Conservation (phyloP, 2,797 vertebrate species). For the Periparus ater region DNA sequence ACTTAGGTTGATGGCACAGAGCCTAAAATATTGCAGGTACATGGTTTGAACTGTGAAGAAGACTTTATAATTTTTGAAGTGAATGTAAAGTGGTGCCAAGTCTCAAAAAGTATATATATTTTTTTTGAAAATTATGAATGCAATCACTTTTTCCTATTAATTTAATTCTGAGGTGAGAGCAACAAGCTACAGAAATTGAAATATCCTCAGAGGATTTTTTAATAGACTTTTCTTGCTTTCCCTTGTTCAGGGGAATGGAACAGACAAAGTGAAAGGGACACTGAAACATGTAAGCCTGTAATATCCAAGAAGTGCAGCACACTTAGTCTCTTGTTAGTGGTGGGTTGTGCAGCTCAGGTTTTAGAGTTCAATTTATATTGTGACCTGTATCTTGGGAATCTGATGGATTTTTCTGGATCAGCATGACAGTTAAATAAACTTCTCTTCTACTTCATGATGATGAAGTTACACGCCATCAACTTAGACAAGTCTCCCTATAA, state of each 20-base stretch:
- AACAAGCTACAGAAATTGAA: slow-evolving; percentile 40
- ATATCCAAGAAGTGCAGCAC: not conserved
- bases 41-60: not conserved
- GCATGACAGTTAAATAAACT: not conserved
- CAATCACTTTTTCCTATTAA: not conserved
- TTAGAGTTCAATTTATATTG: slow-evolving; percentile 14
- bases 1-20: not conserved
- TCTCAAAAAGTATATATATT: not conserved
- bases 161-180: not conserved
- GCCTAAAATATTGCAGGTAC: not conserved
- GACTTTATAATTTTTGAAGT: not conserved
- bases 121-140: slow-evolving; percentile 2
- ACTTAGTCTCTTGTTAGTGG: not conserved
- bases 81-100: not conserved
- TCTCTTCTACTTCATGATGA: not conserved
- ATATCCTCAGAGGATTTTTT: not conserved
- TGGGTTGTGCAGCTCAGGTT: not conserved
- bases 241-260: not conserved
- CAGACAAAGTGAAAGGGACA: not conserved
- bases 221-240: slow-evolving; percentile 11
- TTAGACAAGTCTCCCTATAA: slow-evolving; percentile 19
- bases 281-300: not conserved
- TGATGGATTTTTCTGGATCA: slow-evolving; percentile 21
- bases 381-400: not conserved
- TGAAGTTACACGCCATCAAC: not conserved